Base-by-base conservation (phyloP, 2,888 invertebrate genomes). In the Listrodromus nycthemerus region DNA sequence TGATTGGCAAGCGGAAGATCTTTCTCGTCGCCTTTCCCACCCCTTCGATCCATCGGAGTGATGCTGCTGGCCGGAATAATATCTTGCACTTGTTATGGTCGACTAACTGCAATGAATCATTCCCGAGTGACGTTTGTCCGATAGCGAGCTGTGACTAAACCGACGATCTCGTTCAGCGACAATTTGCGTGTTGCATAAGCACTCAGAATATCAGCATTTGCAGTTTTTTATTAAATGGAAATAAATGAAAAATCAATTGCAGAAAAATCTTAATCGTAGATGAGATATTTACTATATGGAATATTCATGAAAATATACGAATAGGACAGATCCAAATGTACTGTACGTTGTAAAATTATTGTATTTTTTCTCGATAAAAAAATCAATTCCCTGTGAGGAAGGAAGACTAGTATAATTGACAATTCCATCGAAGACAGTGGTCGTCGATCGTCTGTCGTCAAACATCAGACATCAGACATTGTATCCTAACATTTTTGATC, bases 21-120 rank as follows among this genome's bases (percentile, higher is more conserved):
- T 30, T 61, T 16, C 30, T 30, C 58, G n/a, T 61, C 16, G n/a
- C 30, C 27, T n/a, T 19, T 6, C 30, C 16, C 27, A 61, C 16
- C 30, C n/a, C 16, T 41, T 3, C 4, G 16, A 61, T 61, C 6
- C 1, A 7, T 24, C 5, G 16, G 5, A 30, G 16, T 30, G 58
- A 61, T 61, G 58, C 58, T 30, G 30, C 30, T 4, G 30, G 58
- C n/a, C 27, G 6, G 27, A 61, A 61, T 16, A 61, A 61, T 7
- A 30, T 61, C 30, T 24, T 16, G 7, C 27, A n/a, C 58, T 13
- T 27, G 24, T 30, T 61, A 61, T 61, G 30, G 58, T 0, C 58
- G 58, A 30, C 33, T 55, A 30, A 65, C 19, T 50, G 33, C 7
- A 33, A 74, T 75, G 65, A 75, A 66, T 67, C 66, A 55, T 52